Base-by-base conservation (phyloP, 1,140 invertebrate species). In the Pectinophora gossypiella region DNA sequence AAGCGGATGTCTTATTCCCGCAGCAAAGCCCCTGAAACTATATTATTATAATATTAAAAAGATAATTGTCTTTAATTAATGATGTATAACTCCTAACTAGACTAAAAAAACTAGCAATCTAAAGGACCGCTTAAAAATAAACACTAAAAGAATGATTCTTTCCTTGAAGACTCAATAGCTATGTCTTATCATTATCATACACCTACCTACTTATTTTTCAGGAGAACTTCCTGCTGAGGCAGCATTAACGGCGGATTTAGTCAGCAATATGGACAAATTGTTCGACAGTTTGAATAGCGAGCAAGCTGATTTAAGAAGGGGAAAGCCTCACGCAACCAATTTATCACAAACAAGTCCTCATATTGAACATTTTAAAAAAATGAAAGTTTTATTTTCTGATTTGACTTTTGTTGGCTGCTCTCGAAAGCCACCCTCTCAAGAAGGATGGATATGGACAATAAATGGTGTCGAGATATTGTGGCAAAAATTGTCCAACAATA, bases 391-490 rank as follows among this genome's bases (percentile, higher is more conserved):
- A 54, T 64, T 64, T 21, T n/a, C 36, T 38, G 45, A 16, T 35
- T 12, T 60, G 13, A 48, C 40, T 54, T 54, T 57, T 48, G 3
- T 60, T 16, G 54, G 49, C 1, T 48, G 47, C 27, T 18, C 13
- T 15, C n/a, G 48, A 10, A 48, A 23, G 9, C 57, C 56, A 19
- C 57, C 56, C 45, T 60, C 57, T 1, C 36, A 56, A 23, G 20
- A 53, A 32, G 61, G 56, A 9, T 64, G 61, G 61, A 16, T 56
- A 13, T 64, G 57, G 54, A 59, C 50, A 0, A 16, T 56, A 6
- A 64, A 60, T 44, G 56, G 19, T 64, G 13, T 45, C 56, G 38
- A 16, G 36, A 2, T n/a, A n/a, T 12, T 60, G n/a, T 64, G 48
- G 54, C n/a, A 32, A 19, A 51, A 51, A n/a, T n/a, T 27, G 18